phyloP scores from a whole-genome alignment of 2,113 vertebrate genomes.

The Elephantulus edwardii region DNA sequence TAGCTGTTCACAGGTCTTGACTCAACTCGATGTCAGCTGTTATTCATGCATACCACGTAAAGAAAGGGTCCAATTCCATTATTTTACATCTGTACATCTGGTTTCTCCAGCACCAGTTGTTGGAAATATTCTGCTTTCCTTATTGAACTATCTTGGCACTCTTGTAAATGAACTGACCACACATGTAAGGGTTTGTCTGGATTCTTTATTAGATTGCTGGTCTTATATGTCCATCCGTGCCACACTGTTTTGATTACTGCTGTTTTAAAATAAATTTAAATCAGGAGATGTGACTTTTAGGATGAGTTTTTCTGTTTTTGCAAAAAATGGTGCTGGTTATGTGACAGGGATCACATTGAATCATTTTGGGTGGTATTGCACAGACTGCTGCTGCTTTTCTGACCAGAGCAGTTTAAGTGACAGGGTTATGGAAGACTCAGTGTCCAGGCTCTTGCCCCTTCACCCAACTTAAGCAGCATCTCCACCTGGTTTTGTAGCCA shows the following conservation, averaged over 20 bases:
- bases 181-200: neutral
- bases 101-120: neutral
- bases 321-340: neutral
- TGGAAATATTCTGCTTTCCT: neutral
- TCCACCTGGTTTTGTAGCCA: neutral
- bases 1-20: neutral
- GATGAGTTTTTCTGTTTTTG: neutral
- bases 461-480: too few relatives aligned
- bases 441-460: neutral
- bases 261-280: neutral
- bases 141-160: neutral
- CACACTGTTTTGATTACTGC: neutral
- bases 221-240: neutral
- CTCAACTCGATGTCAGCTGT: neutral
- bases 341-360: neutral
- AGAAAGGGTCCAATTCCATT: neutral
- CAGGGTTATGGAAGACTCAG: neutral
- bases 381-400: neutral
- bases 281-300: neutral
- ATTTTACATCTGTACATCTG: neutral
- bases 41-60: neutral
- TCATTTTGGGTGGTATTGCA: neutral
- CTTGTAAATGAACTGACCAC: neutral
- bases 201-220: neutral
- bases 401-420: neutral